Percentiles rank a stretch among this genome's conserved stretches.
These are phyloP conservation scores for Ianthella basta DNA, from an alignment of 37 sponge, comb jelly and placozoan species.

Conservation along the genomic window DNA sequence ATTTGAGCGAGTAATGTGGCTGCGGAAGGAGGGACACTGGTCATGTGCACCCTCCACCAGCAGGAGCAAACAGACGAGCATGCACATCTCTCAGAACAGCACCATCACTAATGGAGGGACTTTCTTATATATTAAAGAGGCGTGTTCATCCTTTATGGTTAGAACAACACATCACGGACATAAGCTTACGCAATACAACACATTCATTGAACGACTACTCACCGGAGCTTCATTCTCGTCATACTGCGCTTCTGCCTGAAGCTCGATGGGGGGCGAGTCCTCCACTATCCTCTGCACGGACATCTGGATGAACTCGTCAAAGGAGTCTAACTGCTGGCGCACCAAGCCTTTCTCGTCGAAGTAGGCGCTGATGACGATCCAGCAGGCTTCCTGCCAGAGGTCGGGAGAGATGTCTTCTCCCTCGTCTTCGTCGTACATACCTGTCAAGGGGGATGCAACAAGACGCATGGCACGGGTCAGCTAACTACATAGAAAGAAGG, in stretches of 20 bases:
- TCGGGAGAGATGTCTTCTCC: slow-evolving; percentile 95
- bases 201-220: background rate
- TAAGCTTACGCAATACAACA: too few species aligned
- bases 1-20: slow-evolving; percentile 96
- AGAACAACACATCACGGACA: too few species aligned
- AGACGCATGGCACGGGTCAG: too few species aligned
- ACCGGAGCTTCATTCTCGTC: slow-evolving; percentile 74
- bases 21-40: slow-evolving; percentile 11
- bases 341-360: slow-evolving; percentile 99
- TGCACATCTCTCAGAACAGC: too few species aligned
- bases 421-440: slow-evolving; percentile 74
- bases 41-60: too few species aligned
- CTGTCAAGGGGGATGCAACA: too few species aligned
- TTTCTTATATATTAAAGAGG: too few species aligned
- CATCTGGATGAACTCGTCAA: slow-evolving; percentile 99
- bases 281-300: slow-evolving; percentile 98
- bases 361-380: slow-evolving; percentile 99
- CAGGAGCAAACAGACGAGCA: too few species aligned
- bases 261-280: slow-evolving; percentile 94
- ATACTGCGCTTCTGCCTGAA: slow-evolving; percentile 93
- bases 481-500: too few species aligned
- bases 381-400: slow-evolving; percentile 99
- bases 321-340: slow-evolving; percentile 98
- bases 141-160: too few species aligned
- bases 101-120: too few species aligned